A percentile compares a stretch with the other conserved stretches of the same genome.
These are phyloP conservation scores for Ceyx cyanopectus DNA, from an alignment of 2,113 vertebrate genomes.

Conservation along the genomic window DNA sequence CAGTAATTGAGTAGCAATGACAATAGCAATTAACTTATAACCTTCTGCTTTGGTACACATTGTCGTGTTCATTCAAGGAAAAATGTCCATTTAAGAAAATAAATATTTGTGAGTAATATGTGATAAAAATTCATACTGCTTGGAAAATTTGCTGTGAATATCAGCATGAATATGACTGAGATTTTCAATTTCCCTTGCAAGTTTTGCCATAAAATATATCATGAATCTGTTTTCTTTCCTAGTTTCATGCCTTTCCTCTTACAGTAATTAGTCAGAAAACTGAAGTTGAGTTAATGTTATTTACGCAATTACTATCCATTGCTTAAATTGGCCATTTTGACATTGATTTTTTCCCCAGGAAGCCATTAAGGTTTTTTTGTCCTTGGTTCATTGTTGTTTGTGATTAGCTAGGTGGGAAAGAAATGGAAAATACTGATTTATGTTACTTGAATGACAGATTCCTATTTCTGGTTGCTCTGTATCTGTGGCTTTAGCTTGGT, in stretches of 20 bases:
- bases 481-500: constrained; percentile 4
- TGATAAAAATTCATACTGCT: not conserved
- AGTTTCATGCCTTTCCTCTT: not conserved
- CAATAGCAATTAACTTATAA: not conserved
- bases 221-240: not conserved
- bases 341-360: not conserved
- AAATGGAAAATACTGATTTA: constrained; percentile 17
- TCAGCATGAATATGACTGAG: not conserved
- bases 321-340: not conserved
- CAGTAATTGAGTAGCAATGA: not conserved
- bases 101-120: constrained; percentile 3
- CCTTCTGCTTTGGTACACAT: not conserved
- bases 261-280: not conserved
- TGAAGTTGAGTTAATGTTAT: not conserved
- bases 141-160: not conserved
- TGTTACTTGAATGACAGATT: not conserved
- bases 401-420: not conserved
- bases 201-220: not conserved
- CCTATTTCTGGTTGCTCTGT: constrained; percentile 35
- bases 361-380: not conserved
- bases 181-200: not conserved
- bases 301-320: not conserved
- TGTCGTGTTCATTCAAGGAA: not conserved
- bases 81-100: not conserved
- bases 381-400: not conserved